Evolutionary conservation across 2,113 vertebrate genomes (phyloP).

Genomic region (Orycteropus afer): DNA sequence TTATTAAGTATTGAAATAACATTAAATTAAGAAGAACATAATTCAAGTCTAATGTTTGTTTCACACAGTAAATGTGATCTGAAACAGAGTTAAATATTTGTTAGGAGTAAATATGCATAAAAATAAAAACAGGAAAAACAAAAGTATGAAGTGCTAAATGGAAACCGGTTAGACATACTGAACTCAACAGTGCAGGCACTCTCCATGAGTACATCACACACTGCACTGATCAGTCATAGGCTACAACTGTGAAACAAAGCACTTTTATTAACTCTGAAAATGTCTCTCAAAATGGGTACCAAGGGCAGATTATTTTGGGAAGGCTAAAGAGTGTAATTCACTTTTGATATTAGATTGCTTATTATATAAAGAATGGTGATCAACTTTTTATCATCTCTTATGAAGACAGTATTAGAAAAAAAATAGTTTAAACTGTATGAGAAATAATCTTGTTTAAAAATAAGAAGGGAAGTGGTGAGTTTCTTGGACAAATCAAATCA

Average conservation of each 20-base stretch:
- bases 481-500: background rate
- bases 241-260: background rate
- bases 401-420: background rate
- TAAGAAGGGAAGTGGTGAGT: background rate
- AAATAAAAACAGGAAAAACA: constrained; percentile 6
- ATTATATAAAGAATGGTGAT: background rate
- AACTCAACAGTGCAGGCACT: background rate
- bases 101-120: background rate
- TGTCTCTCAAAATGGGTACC: background rate
- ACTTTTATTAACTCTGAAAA: background rate
- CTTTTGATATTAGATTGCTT: background rate
- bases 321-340: background rate
- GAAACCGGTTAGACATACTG: background rate
- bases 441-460: background rate
- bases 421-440: background rate
- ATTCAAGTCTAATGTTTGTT: constrained; percentile 11
- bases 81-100: background rate
- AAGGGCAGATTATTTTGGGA: background rate
- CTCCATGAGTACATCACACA: background rate
- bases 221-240: background rate
- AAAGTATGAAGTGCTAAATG: background rate
- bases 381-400: background rate
- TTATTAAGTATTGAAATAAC: constrained; percentile 1
- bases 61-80: background rate
- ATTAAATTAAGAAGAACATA: constrained; percentile 25